These are phyloP conservation scores for Netelia virgata DNA, from an alignment of 2,888 invertebrate genomes.

Conservation along the genomic window DNA sequence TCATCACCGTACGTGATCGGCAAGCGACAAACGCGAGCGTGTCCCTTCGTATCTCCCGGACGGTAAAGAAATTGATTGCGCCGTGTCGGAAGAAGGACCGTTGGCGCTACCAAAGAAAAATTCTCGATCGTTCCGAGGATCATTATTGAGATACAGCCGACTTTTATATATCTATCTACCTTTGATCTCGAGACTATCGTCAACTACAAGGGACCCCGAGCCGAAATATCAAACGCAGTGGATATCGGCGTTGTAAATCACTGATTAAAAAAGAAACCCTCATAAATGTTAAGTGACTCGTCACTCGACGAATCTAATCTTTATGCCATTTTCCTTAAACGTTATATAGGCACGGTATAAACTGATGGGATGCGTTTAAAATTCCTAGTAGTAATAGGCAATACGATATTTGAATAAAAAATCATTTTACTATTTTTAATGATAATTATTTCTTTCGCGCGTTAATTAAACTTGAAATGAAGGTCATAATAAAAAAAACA, in stretches of 20 bases:
- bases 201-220: neutral
- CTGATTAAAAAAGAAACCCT: constrained; percentile 31
- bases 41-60: constrained; percentile 8
- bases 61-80: constrained; percentile 56
- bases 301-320: constrained; percentile 42
- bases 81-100: constrained; percentile 41
- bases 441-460: too few relatives aligned
- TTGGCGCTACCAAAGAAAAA: constrained; percentile 38
- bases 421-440: too few relatives aligned
- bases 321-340: neutral
- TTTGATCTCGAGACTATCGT: constrained; percentile 45
- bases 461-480: too few relatives aligned
- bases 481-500: too few relatives aligned
- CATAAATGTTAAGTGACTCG: constrained; percentile 32
- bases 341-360: neutral
- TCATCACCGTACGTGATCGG: constrained; percentile 51
- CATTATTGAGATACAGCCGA: constrained; percentile 46
- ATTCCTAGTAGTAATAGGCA: too few relatives aligned
- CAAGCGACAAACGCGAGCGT: constrained; percentile 39
- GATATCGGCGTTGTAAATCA: constrained; percentile 30
- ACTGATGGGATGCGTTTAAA: too few relatives aligned
- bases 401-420: too few relatives aligned
- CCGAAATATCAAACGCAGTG: neutral
- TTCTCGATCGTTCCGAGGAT: constrained; percentile 15
- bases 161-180: neutral